Percentiles rank a stretch among this genome's conserved stretches.
Conservation (phyloP, 2,888 invertebrate species). For the Pogonocherus hispidulus region DNA sequence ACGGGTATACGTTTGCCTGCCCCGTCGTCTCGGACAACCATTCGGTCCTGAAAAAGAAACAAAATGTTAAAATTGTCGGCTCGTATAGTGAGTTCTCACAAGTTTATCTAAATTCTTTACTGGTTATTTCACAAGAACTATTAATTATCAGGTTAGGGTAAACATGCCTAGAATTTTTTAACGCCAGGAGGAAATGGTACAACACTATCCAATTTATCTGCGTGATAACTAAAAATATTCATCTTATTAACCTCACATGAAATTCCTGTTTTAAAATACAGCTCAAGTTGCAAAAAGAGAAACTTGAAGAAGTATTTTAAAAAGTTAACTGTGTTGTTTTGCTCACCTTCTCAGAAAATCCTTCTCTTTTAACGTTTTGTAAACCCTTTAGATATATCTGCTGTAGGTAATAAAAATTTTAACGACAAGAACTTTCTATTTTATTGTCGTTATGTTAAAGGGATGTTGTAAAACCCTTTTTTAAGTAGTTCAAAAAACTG, state of each 20-base stretch:
- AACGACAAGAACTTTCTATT: constrained; percentile 57
- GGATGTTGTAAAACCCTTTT: constrained; percentile 58
- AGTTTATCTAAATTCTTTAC: constrained; percentile 8
- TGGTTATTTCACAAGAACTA: neutral
- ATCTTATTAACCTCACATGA: too few species aligned
- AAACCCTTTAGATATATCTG: constrained; percentile 48
- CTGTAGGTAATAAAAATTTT: constrained; percentile 55
- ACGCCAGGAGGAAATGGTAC: neutral
- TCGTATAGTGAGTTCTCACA: constrained; percentile 6
- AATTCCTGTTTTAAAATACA: too few species aligned
- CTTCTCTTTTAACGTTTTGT: constrained; percentile 40
- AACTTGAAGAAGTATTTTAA: neutral
- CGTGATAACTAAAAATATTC: neutral
- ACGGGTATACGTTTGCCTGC: constrained; percentile 97
- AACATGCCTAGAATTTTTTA: neutral
- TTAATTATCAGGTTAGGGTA: neutral
- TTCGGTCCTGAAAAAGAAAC: constrained; percentile 86
- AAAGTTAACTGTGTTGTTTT: neutral
- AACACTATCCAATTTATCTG: neutral
- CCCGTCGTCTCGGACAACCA: constrained; percentile 93
- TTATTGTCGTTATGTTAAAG: constrained; percentile 48
- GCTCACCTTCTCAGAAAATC: constrained; percentile 33
- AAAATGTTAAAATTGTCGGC: constrained; percentile 9
- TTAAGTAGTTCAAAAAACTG: constrained; percentile 54
- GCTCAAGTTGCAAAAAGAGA: too few species aligned